These are phyloP conservation scores for Platygyra sinensis DNA, from an alignment of 64 coral and sea anemone species.

Conservation along the genomic window DNA sequence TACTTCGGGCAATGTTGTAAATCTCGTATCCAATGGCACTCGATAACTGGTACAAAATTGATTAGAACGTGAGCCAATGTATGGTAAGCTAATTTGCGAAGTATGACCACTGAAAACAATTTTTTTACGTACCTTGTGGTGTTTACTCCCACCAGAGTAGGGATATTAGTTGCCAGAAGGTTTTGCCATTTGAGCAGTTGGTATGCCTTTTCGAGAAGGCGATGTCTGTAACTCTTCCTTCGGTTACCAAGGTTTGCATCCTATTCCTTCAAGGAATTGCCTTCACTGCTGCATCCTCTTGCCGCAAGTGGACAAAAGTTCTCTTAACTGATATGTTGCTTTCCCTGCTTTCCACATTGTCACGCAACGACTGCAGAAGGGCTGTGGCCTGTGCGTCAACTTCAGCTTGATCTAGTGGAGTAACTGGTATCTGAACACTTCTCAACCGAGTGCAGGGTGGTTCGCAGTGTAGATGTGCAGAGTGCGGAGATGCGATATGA, in stretches of 20 bases:
- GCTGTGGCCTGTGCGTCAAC: too few species aligned
- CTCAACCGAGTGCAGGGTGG: too few species aligned
- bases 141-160: background rate
- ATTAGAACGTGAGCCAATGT: background rate
- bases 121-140: background rate
- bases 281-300: background rate
- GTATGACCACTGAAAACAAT: background rate
- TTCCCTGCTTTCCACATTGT: conserved; percentile 7
- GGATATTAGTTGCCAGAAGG: background rate
- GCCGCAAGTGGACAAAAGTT: conserved; percentile 10
- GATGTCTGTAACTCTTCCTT: background rate
- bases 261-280: background rate
- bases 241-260: background rate
- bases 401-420: too few species aligned
- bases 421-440: too few species aligned
- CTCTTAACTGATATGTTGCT: background rate
- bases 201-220: background rate
- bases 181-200: background rate
- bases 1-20: background rate
- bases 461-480: too few species aligned
- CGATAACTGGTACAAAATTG: background rate
- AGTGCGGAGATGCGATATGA: too few species aligned
- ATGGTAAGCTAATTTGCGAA: too few species aligned
- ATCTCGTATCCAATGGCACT: background rate
- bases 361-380: too few species aligned